A percentile compares a stretch with the other conserved stretches of the same genome.
Evolutionary conservation across 2,888 invertebrate genomes (phyloP).

Genomic region (Ormyrus nitidulus): DNA sequence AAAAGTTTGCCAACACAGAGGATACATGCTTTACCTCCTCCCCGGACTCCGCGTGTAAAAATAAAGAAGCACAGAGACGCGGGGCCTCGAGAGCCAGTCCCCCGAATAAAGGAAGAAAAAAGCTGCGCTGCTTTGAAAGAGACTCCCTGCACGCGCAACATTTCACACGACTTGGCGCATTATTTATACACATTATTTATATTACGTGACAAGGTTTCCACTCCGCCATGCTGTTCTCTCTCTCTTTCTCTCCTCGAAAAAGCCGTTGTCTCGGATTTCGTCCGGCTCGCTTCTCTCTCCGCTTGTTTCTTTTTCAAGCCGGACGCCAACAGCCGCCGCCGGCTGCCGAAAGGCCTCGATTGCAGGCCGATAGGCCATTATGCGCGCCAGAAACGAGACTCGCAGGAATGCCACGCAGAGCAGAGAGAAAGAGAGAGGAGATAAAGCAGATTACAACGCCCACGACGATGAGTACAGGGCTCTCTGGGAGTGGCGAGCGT

Average conservation of each 20-base stretch:
- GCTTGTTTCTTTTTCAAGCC: constrained; percentile 16
- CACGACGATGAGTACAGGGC: constrained; percentile 13
- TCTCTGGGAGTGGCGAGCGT: constrained; percentile 27
- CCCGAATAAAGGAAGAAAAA: too few relatives aligned
- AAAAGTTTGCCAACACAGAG: constrained; percentile 44
- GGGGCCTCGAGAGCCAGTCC: too few relatives aligned
- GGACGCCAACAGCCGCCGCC: constrained; percentile 22
- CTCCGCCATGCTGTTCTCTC: background rate
- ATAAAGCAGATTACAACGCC: constrained; percentile 47
- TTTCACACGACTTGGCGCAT: constrained; percentile 43
- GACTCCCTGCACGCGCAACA: constrained; percentile 24
- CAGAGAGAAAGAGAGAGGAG: constrained; percentile 25
- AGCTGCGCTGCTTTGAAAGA: constrained; percentile 8
- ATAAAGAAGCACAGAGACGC: too few relatives aligned
- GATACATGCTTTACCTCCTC: constrained; percentile 8
- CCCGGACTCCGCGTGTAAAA: too few relatives aligned
- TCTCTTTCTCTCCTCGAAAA: constrained; percentile 15
- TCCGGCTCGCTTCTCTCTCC: background rate
- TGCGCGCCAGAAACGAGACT: background rate
- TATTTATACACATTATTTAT: constrained; percentile 56
- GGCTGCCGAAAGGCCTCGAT: constrained; percentile 44
- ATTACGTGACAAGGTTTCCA: constrained; percentile 53
- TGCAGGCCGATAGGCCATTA: constrained; percentile 38
- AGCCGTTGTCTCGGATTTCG: constrained; percentile 53
- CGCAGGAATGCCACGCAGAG: background rate